Evolutionary conservation across 2,113 vertebrate species (phyloP), one percentile per base, ranked within the genome.

Genomic region (Dipodomys stephensi): DNA sequence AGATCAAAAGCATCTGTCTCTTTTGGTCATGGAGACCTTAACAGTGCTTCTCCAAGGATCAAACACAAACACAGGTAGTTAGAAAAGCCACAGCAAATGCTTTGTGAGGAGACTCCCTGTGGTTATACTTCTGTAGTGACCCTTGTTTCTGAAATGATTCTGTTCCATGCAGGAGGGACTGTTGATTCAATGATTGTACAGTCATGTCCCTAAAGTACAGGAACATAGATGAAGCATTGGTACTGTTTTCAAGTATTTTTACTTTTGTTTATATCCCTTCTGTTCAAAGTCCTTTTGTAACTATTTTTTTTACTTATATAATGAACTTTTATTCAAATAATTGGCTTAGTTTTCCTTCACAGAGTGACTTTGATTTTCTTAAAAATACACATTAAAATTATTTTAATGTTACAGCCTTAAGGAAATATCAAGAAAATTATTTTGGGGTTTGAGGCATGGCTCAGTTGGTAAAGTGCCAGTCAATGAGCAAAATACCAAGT

Each of bases 1-100:
- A 98, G 99, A 99, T 94, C 99, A 99, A 98, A 99, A 99, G 94
- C 99, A 99, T 95, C 91, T 99, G 96, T 99, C 99, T 35, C 35
- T 35, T 35, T 35, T 99, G 96, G 99, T 99, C 95, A 99, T 99
- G 99, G 99, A 99, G 97, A 99, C 99, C 0, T 98, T 99, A 93
- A 99, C 99, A 4, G 98, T 99, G 76, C 98, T 99, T 2, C 98
- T 99, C 85, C 99, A 99, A 96, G 99, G 99, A 90, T 99, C 99
- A 87, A 99, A 99, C 98, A 99, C 99, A 91, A 99, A 99, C 94
- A 99, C 99, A 98, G 99, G 99, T 99, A 93, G 97, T 97, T 93
- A 87, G 35, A 64, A 72, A 88, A 53, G 10, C 18, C 13, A 4
- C 0, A 9, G 62, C 25, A 65, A 12, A 7, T 7, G 9, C 22